phyloP scores from a whole-genome alignment of 2,888 invertebrate genomes.

The Dysmachus trigonus region DNA sequence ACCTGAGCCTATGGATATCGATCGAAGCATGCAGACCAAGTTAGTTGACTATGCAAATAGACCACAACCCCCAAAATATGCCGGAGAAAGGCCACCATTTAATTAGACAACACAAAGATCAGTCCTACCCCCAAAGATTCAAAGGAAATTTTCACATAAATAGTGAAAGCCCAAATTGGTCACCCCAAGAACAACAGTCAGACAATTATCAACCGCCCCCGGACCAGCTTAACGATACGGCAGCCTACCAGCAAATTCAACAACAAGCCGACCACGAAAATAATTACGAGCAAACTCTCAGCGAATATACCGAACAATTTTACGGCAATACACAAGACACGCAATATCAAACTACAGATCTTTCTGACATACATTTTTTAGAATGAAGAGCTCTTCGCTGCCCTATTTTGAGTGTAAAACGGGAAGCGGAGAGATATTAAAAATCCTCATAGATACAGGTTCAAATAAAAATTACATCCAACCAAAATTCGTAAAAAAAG shows the following conservation, averaged over 20 bases:
- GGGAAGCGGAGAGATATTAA: not conserved
- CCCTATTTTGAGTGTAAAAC: constrained; percentile 15
- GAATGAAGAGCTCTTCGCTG: constrained; percentile 15
- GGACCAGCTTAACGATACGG: too few relatives aligned
- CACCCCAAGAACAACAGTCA: not conserved
- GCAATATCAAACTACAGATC: not conserved
- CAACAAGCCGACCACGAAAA: too few relatives aligned
- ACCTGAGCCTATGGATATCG: not conserved
- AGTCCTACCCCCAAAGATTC: not conserved
- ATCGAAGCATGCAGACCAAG: not conserved
- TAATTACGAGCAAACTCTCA: too few relatives aligned
- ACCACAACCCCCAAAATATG: not conserved
- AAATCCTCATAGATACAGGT: not conserved
- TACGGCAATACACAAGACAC: not conserved
- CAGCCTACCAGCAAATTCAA: too few relatives aligned
- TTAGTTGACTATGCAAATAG: not conserved
- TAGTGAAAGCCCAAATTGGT: not conserved
- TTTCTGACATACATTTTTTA: not conserved
- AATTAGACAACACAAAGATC: not conserved
- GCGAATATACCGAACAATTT: too few relatives aligned
- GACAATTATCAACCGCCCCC: too few relatives aligned
- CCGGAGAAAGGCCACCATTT: not conserved
- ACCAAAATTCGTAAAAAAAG: not conserved
- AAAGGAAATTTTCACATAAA: not conserved
- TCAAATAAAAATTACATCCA: too few relatives aligned